Percentiles rank a stretch among this genome's conserved stretches.
Evolutionary conservation across 2,113 vertebrate genomes (phyloP).

Genomic region (Silurus glanis): DNA sequence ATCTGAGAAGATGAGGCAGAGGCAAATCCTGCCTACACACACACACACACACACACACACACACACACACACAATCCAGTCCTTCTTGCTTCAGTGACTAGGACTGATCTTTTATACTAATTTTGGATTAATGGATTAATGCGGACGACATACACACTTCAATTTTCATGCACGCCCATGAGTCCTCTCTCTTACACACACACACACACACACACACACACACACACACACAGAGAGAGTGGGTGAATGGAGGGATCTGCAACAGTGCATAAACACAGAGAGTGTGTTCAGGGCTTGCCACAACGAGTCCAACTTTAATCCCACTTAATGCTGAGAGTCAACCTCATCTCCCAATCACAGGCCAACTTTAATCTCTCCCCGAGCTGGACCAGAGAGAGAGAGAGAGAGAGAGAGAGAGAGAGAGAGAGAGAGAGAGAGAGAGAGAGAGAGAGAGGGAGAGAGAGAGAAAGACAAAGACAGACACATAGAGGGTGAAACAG

Average conservation of each 20-base stretch:
- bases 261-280: constrained; percentile 93
- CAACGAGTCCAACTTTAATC: constrained; percentile 99
- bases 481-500: not conserved
- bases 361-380: constrained; percentile 98
- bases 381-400: constrained; percentile 73
- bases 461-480: not conserved
- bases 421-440: not conserved
- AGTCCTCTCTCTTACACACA: not conserved
- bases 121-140: constrained; percentile 94
- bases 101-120: constrained; percentile 99
- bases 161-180: constrained; percentile 46
- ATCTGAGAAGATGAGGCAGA: constrained; percentile 17
- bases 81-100: constrained; percentile 82
- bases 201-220: constrained; percentile 32
- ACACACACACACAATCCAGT: constrained; percentile 52
- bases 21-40: constrained; percentile 24
- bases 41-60: constrained; percentile 34
- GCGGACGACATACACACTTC: constrained; percentile 49
- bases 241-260: constrained; percentile 95
- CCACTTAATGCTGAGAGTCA: constrained; percentile 99
- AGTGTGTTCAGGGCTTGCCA: constrained; percentile 87
- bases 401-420: constrained; percentile 4
- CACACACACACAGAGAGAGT: constrained; percentile 50
- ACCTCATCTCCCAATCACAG: constrained; percentile 99
- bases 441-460: not conserved